Base-by-base conservation (phyloP, 1,140 invertebrate genomes). In the Eupeodes corollae region DNA sequence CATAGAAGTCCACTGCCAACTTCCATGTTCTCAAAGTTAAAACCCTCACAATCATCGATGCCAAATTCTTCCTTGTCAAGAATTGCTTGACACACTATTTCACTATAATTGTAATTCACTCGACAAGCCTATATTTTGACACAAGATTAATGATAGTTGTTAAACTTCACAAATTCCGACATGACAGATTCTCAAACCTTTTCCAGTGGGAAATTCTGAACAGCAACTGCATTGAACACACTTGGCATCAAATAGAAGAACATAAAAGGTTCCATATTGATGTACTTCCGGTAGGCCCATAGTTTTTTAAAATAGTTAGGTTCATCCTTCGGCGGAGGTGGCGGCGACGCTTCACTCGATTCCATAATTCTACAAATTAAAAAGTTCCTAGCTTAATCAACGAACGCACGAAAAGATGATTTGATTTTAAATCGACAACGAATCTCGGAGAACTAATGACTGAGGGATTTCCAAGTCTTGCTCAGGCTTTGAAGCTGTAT, bases 81-180 rank as follows among this genome's bases (percentile, higher is more conserved):
- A 33, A 82, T 72, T 1, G 75, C 70, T 50, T 75, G 70, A 51
- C 80, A 83, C 43, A 77, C 68, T n/a, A 73, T 63, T 21, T 69
- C 67, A 42, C 70, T 68, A 44, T 75, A 76, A 5, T 70, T 63
- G 2, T 78, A 69, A 61, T 82, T 80, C 0, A 83, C 76, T 33
- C 77, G 69, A 54, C 80, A 83, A 0, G 80, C 74, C 57, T 75
- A 37, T 15, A 53, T n/a, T n/a, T n/a, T n/a, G n/a, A n/a, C 21
- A 26, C 21, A 26, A 26, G 3, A 26, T 26, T 26, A 26, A 26
- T 8, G 21, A 8, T 8, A 26, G 13, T 33, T 35, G 5, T 35
- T n/a, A 15, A 5, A 35, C 3, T n/a, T n/a, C 15, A 40, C 14
- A 14, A 8, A 40, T 40, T 6, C 15, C 9, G 33, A 14, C 15